A percentile compares a stretch with the other conserved stretches of the same genome.
phyloP scores from a whole-genome alignment of 2,888 invertebrate species.

The Mechanitis mazaeus region DNA sequence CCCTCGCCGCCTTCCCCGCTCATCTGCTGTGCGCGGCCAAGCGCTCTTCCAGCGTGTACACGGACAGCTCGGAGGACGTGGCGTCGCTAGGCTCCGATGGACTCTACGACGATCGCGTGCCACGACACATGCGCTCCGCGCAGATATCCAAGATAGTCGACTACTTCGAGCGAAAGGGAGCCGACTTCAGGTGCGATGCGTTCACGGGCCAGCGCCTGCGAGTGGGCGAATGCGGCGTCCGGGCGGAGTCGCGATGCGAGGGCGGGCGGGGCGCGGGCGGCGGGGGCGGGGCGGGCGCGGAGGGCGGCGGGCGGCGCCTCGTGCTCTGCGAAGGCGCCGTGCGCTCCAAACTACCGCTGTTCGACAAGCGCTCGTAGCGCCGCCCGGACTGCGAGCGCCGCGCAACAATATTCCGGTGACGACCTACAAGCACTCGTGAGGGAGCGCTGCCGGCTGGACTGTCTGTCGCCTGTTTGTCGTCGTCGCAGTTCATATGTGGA shows the following conservation, averaged over 20 bases:
- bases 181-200: slow-evolving; percentile 69
- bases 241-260: slow-evolving; percentile 29
- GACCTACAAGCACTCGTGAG: too few species aligned
- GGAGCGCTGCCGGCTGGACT: slow-evolving; percentile 1
- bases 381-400: slow-evolving; percentile 23
- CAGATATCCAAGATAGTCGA: slow-evolving; percentile 91
- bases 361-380: slow-evolving; percentile 79
- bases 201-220: slow-evolving; percentile 33
- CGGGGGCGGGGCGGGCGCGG: slow-evolving; percentile 31
- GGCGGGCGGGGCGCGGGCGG: slow-evolving; percentile 74
- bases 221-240: slow-evolving; percentile 29
- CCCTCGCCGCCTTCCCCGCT: slow-evolving; percentile 38
- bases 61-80: slow-evolving; percentile 91
- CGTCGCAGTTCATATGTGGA: slow-evolving; percentile 6
- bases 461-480: background rate
- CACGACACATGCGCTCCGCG: slow-evolving; percentile 78
- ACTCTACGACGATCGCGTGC: slow-evolving; percentile 80
- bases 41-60: slow-evolving; percentile 88
- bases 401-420: slow-evolving; percentile 19
- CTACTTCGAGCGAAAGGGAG: slow-evolving; percentile 89
- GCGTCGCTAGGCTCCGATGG: slow-evolving; percentile 88
- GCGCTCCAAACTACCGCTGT: slow-evolving; percentile 88
- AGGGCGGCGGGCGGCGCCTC: slow-evolving; percentile 69
- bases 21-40: slow-evolving; percentile 74
- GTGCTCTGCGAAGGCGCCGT: slow-evolving; percentile 92